phyloP scores from a whole-genome alignment of 2,888 invertebrate species.

The Uloborus plumipes region DNA sequence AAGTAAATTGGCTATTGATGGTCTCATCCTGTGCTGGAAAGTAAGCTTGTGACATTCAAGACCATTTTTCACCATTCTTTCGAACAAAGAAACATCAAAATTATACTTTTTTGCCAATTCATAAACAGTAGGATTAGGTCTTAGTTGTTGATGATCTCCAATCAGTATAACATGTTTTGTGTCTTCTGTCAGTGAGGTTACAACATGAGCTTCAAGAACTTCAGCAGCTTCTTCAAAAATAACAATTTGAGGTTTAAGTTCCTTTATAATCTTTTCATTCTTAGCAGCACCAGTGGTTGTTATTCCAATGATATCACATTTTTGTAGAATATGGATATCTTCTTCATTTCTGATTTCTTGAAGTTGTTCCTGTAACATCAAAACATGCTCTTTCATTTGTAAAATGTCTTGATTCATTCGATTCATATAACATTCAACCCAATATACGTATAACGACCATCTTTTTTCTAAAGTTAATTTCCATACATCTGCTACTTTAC shows the following conservation, averaged over 20 bases:
- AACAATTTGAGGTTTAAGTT: constrained; percentile 77
- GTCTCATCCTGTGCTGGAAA: constrained; percentile 72
- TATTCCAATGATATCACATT: constrained; percentile 75
- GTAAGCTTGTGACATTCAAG: constrained; percentile 69
- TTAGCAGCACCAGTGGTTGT: constrained; percentile 85
- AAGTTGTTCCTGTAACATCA: background rate
- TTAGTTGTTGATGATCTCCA: constrained; percentile 73
- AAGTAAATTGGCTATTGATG: constrained; percentile 70
- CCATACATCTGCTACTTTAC: constrained; percentile 13
- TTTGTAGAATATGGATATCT: constrained; percentile 13
- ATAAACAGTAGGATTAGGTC: constrained; percentile 72
- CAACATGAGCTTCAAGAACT: constrained; percentile 85
- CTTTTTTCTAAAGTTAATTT: constrained; percentile 2
- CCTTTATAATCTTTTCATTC: constrained; percentile 77
- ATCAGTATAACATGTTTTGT: constrained; percentile 89
- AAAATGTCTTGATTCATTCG: background rate
- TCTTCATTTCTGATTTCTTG: constrained; percentile 23
- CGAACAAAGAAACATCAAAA: constrained; percentile 73
- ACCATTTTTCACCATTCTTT: constrained; percentile 68
- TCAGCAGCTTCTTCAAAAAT: constrained; percentile 91
- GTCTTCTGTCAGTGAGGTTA: constrained; percentile 80
- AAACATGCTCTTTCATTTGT: background rate
- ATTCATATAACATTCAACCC: constrained; percentile 6
- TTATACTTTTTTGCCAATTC: constrained; percentile 71
- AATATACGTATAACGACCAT: constrained; percentile 30